Conservation (phyloP, 1,140 invertebrate genomes). For the Acromyrmex heyeri region DNA sequence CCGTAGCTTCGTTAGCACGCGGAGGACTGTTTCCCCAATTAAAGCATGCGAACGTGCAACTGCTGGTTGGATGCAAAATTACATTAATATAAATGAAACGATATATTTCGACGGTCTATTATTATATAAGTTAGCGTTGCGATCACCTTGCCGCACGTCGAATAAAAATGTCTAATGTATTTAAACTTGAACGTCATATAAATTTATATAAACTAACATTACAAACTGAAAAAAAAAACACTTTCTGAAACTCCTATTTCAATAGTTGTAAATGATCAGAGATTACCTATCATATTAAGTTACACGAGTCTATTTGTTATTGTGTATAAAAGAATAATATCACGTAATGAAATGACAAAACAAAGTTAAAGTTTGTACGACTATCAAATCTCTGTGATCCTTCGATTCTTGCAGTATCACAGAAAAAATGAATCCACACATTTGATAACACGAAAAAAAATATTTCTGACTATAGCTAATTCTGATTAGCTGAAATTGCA, state of each 20-base stretch:
- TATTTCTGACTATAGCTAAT: too few relatives aligned
- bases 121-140: background rate
- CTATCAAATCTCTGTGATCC: background rate
- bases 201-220: background rate
- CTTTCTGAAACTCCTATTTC: background rate
- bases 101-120: background rate
- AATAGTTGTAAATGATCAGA: background rate
- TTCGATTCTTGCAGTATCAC: background rate
- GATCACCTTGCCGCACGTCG: background rate
- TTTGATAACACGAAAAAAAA: background rate
- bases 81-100: slow-evolving; percentile 28
- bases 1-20: slow-evolving; percentile 58
- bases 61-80: slow-evolving; percentile 27
- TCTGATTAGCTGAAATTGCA: too few relatives aligned
- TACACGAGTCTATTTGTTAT: background rate
- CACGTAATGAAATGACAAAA: background rate
- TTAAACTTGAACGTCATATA: background rate
- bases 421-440: slow-evolving; percentile 26
- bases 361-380: background rate
- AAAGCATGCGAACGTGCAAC: slow-evolving; percentile 51
- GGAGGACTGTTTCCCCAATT: slow-evolving; percentile 69
- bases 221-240: background rate
- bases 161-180: background rate
- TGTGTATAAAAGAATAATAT: background rate
- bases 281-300: background rate